Percentiles rank a stretch among this genome's conserved stretches.
Evolutionary conservation across 2,888 invertebrate genomes (phyloP).

Genomic region (Ectropis crepuscularia): DNA sequence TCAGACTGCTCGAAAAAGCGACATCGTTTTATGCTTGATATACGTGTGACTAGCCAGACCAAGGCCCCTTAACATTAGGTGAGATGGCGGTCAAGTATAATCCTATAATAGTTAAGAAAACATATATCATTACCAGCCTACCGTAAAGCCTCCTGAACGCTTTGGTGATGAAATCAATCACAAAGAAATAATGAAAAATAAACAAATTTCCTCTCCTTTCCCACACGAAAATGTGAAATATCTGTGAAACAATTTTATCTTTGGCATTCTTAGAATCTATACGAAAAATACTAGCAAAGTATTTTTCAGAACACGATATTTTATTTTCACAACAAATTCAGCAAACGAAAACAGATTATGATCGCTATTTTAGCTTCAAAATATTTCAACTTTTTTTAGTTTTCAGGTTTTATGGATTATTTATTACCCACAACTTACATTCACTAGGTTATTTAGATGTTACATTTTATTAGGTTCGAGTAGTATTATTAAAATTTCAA

Average conservation of each 20-base stretch:
- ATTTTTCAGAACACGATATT: conserved; percentile 12
- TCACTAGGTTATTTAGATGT: too few relatives aligned
- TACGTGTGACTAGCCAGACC: too few relatives aligned
- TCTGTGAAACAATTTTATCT: conserved; percentile 5
- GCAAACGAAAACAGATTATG: conserved; percentile 16
- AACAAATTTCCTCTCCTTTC: background rate
- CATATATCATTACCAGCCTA: too few relatives aligned
- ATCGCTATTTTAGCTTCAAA: conserved; percentile 22
- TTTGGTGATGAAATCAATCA: background rate
- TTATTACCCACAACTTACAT: background rate
- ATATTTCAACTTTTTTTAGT: conserved; percentile 11
- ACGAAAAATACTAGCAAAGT: conserved; percentile 11
- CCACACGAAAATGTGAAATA: conserved; percentile 5
- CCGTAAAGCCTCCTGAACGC: background rate
- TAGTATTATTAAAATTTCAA: background rate
- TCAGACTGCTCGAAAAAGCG: too few relatives aligned
- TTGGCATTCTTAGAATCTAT: conserved; percentile 1
- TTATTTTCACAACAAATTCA: conserved; percentile 21
- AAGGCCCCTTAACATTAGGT: too few relatives aligned
- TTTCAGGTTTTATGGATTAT: background rate
- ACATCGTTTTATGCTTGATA: too few relatives aligned
- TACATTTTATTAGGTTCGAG: background rate
- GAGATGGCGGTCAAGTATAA: too few relatives aligned
- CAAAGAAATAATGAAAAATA: background rate
- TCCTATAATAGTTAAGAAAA: too few relatives aligned